Base-by-base conservation (phyloP, 1,140 invertebrate species). In the Drosophila rhopaloa region DNA sequence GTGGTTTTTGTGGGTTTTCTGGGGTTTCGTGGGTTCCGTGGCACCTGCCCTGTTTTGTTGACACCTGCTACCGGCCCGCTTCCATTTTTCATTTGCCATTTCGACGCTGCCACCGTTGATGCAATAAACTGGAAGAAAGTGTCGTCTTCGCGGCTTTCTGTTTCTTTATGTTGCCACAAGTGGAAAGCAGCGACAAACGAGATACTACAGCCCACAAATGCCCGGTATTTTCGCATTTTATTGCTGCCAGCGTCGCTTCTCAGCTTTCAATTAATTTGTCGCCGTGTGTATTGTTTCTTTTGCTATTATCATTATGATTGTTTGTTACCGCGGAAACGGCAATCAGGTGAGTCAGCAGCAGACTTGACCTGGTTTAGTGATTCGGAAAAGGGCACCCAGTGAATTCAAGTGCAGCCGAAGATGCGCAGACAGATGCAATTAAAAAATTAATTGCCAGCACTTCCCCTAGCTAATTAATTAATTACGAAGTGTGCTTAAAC, bases 51-150 rank as follows among this genome's bases (percentile, higher is more conserved):
- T 56, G 32, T 40, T 61, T 61, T 44, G 44, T 58, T 68, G 82
- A 74, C 82, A 85, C 82, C 82, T 85, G 82, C 82, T 88, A 62
- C 54, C 78, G 61, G 44, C 79, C 72, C 78, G 63, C 81, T 74
- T 86, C 43, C 74, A 85, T 78, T 79, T 76, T 65, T 9, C 50
- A 53, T 53, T 53, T 37, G 50, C 32, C 32, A 53, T 53, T 72
- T 47, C 27, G 48, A 14, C 48, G 48, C 29, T 62, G 56, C 14
- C 48, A 14, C 59, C 55, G 74, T 86, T 88, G 79, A 86, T 85
- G 82, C 82, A 86, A 86, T 86, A 88, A 88, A 88, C 51, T 76
- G 65, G 58, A 88, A 88, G 82, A 86, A 86, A 86, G 82, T 86
- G 76, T 78, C 57, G 65, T 76, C 66, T 66, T 55, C 29, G 77